Percentiles rank a stretch among this genome's conserved stretches.
Evolutionary conservation across 2,797 vertebrate species (phyloP).

Genomic region (Emydoidea blandingii): DNA sequence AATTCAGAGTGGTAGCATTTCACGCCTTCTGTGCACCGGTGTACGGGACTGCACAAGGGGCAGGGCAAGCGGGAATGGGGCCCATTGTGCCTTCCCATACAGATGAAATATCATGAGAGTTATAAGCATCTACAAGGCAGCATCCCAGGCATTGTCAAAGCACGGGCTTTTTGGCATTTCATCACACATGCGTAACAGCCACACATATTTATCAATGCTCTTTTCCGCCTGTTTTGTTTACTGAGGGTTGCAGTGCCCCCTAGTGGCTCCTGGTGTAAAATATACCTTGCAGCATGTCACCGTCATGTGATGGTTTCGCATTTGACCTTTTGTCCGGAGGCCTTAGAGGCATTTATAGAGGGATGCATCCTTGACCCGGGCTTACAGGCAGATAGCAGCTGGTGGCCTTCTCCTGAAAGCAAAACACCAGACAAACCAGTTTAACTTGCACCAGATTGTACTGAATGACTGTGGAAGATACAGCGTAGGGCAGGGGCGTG

Average conservation of each 20-base stretch:
- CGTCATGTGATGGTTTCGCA: not conserved
- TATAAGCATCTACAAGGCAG: not conserved
- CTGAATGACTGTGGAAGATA: not conserved
- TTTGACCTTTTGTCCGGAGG: not conserved
- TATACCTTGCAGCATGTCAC: not conserved
- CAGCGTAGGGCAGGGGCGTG: not conserved
- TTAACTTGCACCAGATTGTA: not conserved
- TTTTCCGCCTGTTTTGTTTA: not conserved
- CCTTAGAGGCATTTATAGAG: not conserved
- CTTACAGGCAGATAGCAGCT: not conserved
- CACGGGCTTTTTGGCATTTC: not conserved
- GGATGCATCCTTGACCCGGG: not conserved
- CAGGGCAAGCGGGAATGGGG: not conserved
- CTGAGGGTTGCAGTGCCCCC: slow-evolving; percentile 8
- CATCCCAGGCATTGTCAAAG: not conserved
- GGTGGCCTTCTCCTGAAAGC: not conserved
- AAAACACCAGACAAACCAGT: not conserved
- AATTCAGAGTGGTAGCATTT: not conserved
- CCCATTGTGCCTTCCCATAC: not conserved
- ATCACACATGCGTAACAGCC: not conserved
- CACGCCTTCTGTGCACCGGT: not conserved
- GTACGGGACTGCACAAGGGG: not conserved
- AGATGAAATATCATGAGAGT: not conserved
- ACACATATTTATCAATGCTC: not conserved
- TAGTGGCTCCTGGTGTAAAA: not conserved